phyloP scores from a whole-genome alignment of 2,113 vertebrate species.

The Sphaerodactylus townsendi region DNA sequence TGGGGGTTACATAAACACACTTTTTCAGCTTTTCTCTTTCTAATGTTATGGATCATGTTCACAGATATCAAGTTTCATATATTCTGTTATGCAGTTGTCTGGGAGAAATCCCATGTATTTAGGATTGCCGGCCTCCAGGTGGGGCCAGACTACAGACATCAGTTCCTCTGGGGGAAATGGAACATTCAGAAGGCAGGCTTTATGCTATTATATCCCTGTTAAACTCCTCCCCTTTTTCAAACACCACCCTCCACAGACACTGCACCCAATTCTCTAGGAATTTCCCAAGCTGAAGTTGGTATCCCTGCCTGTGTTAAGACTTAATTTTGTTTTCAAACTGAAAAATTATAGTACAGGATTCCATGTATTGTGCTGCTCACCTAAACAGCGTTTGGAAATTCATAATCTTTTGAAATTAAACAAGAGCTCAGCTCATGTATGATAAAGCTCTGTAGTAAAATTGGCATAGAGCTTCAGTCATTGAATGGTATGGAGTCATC shows the following conservation, averaged over 20 bases:
- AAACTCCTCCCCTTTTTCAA: too few species aligned
- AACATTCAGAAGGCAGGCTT: too few species aligned
- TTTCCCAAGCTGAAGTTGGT: too few species aligned
- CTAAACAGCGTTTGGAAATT: background rate
- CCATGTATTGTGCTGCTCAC: background rate
- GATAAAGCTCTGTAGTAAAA: background rate
- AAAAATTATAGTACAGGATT: background rate
- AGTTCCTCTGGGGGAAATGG: too few species aligned
- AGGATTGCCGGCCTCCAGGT: too few species aligned
- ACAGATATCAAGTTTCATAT: background rate
- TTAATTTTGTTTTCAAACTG: background rate
- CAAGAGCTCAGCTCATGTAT: too few species aligned
- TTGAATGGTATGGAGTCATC: background rate
- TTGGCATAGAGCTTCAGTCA: background rate
- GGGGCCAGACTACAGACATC: too few species aligned
- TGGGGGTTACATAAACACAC: too few species aligned
- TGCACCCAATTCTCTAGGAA: too few species aligned
- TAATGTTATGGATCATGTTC: conserved; percentile 11
- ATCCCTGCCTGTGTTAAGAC: background rate
- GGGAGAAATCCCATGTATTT: background rate
- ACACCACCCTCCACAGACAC: too few species aligned
- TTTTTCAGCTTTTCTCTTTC: background rate
- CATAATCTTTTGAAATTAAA: too few species aligned
- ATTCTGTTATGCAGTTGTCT: background rate
- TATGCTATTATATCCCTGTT: too few species aligned